Conservation (phyloP, 2,797 vertebrate genomes). For the Odontamblyopus lacepedii region DNA sequence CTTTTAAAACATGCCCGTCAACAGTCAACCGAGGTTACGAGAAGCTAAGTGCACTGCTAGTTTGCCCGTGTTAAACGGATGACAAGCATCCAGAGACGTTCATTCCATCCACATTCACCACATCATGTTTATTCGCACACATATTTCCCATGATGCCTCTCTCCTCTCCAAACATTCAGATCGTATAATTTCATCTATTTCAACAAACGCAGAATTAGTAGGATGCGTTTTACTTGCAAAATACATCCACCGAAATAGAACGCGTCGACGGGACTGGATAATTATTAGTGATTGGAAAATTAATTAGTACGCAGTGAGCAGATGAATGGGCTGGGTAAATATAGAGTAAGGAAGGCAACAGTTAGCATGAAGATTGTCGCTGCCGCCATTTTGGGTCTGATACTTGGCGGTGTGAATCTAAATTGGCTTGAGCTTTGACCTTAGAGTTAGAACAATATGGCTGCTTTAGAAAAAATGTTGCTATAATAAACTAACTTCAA, state of each 20-base stretch:
- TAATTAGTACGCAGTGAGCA: slow-evolving; percentile 37
- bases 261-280: slow-evolving; percentile 25
- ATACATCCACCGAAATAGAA: slow-evolving; percentile 32
- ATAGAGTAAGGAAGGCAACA: not conserved
- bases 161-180: slow-evolving; percentile 50
- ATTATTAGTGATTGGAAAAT: slow-evolving; percentile 51
- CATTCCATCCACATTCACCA: slow-evolving; percentile 62
- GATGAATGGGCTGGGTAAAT: slow-evolving; percentile 3
- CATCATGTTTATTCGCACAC: slow-evolving; percentile 42
- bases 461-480: too few relatives aligned
- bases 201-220: slow-evolving; percentile 12
- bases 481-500: too few relatives aligned
- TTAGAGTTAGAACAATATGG: not conserved
- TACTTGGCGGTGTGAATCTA: not conserved
- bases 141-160: slow-evolving; percentile 37
- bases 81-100: slow-evolving; percentile 63
- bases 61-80: slow-evolving; percentile 56
- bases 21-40: slow-evolving; percentile 45
- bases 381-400: not conserved
- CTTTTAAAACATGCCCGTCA: too few relatives aligned
- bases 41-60: slow-evolving; percentile 55
- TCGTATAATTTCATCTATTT: slow-evolving; percentile 53
- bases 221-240: slow-evolving; percentile 37
- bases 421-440: not conserved
- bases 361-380: not conserved